phyloP scores from a whole-genome alignment of 2,888 invertebrate species.

The Tachina grossa region DNA sequence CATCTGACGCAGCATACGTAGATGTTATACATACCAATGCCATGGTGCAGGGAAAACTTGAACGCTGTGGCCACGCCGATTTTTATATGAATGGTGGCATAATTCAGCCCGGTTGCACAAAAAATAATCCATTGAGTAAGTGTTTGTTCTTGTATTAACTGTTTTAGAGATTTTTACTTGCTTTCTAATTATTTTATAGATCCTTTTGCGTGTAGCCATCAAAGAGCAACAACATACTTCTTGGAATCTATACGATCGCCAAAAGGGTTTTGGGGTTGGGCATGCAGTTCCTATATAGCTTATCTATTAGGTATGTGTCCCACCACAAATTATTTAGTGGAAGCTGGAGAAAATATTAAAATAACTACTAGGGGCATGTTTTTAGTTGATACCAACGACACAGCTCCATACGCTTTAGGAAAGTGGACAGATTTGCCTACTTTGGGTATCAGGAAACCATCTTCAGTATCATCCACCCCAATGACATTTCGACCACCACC shows the following conservation, averaged over 20 bases:
- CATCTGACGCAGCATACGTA: slow-evolving; percentile 87
- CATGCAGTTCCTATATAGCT: slow-evolving; percentile 85
- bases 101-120: slow-evolving; percentile 86
- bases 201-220: slow-evolving; percentile 87
- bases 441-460: slow-evolving; percentile 75
- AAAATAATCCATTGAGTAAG: slow-evolving; percentile 82
- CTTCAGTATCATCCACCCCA: slow-evolving; percentile 25
- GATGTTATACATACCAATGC: slow-evolving; percentile 90
- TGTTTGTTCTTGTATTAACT: slow-evolving; percentile 65
- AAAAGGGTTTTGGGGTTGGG: slow-evolving; percentile 88
- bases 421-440: slow-evolving; percentile 83
- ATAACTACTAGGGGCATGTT: slow-evolving; percentile 83
- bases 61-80: slow-evolving; percentile 87
- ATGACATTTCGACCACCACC: slow-evolving; percentile 59
- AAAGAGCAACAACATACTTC: slow-evolving; percentile 86
- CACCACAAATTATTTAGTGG: slow-evolving; percentile 82
- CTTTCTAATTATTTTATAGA: slow-evolving; percentile 77
- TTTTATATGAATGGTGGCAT: slow-evolving; percentile 89
- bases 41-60: slow-evolving; percentile 86
- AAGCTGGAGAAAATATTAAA: slow-evolving; percentile 84
- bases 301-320: slow-evolving; percentile 86
- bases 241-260: slow-evolving; percentile 86
- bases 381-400: slow-evolving; percentile 84
- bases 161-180: not conserved
- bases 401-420: slow-evolving; percentile 85